Evolutionary conservation across 2,113 vertebrate species (phyloP).

Genomic region (Xenopus laevis): DNA sequence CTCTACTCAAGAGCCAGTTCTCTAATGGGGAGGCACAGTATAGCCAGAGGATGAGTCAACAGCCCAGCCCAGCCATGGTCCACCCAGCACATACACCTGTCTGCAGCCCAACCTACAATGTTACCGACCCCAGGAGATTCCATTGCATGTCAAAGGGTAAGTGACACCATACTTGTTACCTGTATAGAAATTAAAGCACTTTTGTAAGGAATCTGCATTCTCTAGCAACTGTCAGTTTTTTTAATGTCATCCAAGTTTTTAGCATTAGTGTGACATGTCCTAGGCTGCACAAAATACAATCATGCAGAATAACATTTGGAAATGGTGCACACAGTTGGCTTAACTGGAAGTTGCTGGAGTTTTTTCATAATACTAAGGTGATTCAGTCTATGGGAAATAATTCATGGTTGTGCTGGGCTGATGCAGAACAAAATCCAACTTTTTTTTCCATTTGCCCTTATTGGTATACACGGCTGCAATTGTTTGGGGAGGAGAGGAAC

Average conservation of each 20-base stretch:
- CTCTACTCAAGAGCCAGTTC: conserved; percentile 85
- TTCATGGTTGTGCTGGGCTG: too few relatives aligned
- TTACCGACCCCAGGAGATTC: conserved; percentile 89
- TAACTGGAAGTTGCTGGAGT: not conserved
- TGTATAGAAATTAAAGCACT: not conserved
- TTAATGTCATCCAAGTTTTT: not conserved
- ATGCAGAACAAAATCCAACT: not conserved
- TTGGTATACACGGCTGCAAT: too few relatives aligned
- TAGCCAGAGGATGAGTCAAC: conserved; percentile 77
- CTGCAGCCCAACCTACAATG: conserved; percentile 85
- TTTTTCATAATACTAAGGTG: too few relatives aligned
- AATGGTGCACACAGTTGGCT: not conserved
- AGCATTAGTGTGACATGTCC: conserved; percentile 22
- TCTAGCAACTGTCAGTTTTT: not conserved
- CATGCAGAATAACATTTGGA: conserved; percentile 13
- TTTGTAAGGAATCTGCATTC: not conserved
- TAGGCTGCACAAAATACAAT: conserved; percentile 12
- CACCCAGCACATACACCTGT: conserved; percentile 83
- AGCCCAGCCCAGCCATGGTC: conserved; percentile 66
- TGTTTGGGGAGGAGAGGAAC: too few relatives aligned
- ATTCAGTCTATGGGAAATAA: too few relatives aligned
- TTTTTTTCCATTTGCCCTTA: too few relatives aligned
- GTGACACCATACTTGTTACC: not conserved
- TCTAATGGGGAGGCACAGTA: conserved; percentile 74
- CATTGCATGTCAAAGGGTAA: conserved; percentile 94